Base-by-base conservation (phyloP, 2,888 invertebrate genomes). In the Eilema griseolum region DNA sequence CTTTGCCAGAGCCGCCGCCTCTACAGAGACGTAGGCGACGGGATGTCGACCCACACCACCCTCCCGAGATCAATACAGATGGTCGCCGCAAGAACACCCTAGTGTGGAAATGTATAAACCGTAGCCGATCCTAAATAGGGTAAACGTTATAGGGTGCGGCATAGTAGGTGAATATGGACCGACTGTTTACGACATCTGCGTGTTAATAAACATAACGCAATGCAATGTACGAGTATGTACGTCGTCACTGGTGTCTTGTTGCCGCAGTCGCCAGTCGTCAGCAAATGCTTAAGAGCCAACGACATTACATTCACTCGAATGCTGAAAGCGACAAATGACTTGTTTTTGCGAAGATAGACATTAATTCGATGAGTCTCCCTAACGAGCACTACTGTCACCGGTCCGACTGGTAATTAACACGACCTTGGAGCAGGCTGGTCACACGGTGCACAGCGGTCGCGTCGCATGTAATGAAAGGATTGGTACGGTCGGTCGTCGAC, bases 21-120 rank as follows among this genome's bases (percentile, higher is more conserved):
- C 89, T 87, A 88, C 88, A 86, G 90, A 90, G 89, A 88, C 90
- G 87, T 85, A 88, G 91, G 91, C 92, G 93, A 90, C 91, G 93
- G 93, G 93, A 92, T 90, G 92, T 84, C 93, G 90, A 89, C 93
- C 93, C 94, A 90, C 92, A 88, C 92, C 93, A 90, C 93, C 93
- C 94, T 89, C 92, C 90, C 92, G 89, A 88, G 94, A 94, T 95
- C 95, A 92, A 95, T 95, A 94, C 91, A 87, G 94, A 92, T 94
- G 94, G 93, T 94, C 85, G 92, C 91, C 92, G 89, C 89, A 91
- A 91, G 91, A 91, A 92, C 90, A 88, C 90, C 90, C 90, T 90
- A 78, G 85, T 85, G 85, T 86, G 84, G 86, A 87, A 85, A 86
- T 84, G 86, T 88, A 87, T 87, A 86, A 76, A 80, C 79, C 83